Base-by-base conservation (phyloP, 2,888 invertebrate genomes). In the Leucophenga maculata region DNA sequence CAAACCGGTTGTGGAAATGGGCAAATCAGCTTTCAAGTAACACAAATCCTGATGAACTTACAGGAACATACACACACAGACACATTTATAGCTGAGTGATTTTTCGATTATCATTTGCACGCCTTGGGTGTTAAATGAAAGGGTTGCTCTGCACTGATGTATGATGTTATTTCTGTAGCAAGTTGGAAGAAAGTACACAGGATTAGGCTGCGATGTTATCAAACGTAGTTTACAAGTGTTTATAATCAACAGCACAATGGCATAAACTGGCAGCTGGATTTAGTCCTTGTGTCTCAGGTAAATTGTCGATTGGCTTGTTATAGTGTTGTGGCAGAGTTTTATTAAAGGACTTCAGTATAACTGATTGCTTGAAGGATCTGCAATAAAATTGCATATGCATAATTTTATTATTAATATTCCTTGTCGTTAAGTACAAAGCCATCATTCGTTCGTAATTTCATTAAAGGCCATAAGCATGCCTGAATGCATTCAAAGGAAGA, bases 71-170 rank as follows among this genome's bases (percentile, higher is more conserved):
- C 16, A 70, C 68, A 65, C 46, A 52, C 39, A 75, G 59, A 78
- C 79, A 55, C 77, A 81, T 22, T 48, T 48, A 46, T 83, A 77
- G 80, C 78, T 80, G 83, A 80, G 83, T 80, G 80, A 80, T 80
- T 80, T 80, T 80, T 80, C 83, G 80, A 80, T 80, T 80, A 80
- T 80, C 80, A 81, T 80, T 83, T 83, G 82, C 82, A 83, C 83
- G 80, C 83, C 82, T 83, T 81, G 80, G 83, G 80, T 80, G 80
- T 81, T 82, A 80, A 83, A 81, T 83, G 83, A 80, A 73, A 60
- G 26, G 26, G 26, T n/a, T n/a, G n/a, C n/a, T n/a, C n/a, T n/a
- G 26, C 57, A 54, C 59, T 65, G 14, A 11, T 20, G 55, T 13
- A 11, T 14, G 14, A 46, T 46, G 62, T 22, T 26, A 26, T 26